A percentile compares a stretch with the other conserved stretches of the same genome.
These are phyloP conservation scores for Sipha flava DNA, from an alignment of 1,140 invertebrate genomes.

Conservation along the genomic window DNA sequence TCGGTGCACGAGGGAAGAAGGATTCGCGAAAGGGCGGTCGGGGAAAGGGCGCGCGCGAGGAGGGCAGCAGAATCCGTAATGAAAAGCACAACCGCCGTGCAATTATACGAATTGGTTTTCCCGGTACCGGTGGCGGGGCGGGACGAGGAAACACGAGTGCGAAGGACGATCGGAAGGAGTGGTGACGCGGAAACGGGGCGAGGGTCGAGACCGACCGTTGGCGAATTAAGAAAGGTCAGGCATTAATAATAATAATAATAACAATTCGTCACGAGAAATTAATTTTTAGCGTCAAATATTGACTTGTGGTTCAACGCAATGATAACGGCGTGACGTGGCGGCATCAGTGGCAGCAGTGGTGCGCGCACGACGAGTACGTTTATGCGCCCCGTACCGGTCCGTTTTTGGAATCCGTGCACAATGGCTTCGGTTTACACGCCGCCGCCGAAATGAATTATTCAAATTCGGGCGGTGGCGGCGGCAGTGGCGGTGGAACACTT, in stretches of 20 bases:
- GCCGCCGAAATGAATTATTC: constrained; percentile 27
- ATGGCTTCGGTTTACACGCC: constrained; percentile 24
- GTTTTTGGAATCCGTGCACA: no score
- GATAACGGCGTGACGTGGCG: background rate
- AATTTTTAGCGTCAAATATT: constrained; percentile 28
- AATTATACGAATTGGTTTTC: constrained; percentile 17
- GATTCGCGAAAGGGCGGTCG: no score
- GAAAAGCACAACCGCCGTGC: background rate
- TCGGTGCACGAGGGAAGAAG: no score
- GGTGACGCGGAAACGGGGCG: no score
- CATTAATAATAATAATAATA: no score
- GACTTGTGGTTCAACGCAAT: background rate
- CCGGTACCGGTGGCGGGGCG: background rate
- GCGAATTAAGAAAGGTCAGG: background rate
- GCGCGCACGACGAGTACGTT: no score
- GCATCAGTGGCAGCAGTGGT: background rate
- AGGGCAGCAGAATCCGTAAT: background rate
- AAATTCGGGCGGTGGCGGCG: background rate
- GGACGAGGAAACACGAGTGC: no score
- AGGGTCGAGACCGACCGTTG: background rate
- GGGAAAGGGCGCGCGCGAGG: no score
- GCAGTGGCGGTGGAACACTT: background rate
- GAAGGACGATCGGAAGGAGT: no score
- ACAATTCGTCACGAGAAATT: constrained; percentile 17
- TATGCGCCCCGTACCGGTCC: no score